Evolutionary conservation across 2,797 vertebrate genomes (phyloP), one percentile per base, ranked within the genome.

Genomic region (Adrianichthys oophorus): DNA sequence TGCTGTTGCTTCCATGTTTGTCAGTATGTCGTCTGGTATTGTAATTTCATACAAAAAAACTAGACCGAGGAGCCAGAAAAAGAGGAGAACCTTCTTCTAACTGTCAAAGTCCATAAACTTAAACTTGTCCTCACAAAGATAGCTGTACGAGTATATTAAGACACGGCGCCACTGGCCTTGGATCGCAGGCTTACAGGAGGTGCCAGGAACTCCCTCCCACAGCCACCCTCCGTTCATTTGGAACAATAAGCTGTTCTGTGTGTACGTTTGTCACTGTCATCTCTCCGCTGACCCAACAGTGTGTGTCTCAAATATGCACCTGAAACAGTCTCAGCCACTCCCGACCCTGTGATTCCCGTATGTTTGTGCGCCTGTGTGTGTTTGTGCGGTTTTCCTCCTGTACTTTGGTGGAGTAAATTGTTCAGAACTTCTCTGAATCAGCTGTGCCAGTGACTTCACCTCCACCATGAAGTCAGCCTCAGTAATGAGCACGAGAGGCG

Each of bases 201-300:
- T 90, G 88, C 84, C 82, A 90, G 86, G 81, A 89, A 76, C 85
- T 78, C 65, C 79, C 80, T 89, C 84, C 78, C 79, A 91, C 86
- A 91, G 88, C 79, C 83, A 62, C 74, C 85, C 88, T 89, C 86
- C 91, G 87, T 90, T 89, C 87, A 82, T 62, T 83, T 85, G 85
- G 78, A 86, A 92, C 90, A 92, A 89, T 84, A 78, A 78, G 56
- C 78, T 65, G 58, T 85, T 86, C 63, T 79, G 40, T 84, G 64
- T 73, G n/a, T 60, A 15, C 59, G 17, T 59, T 12, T 48, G 15
- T 70, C 37, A 62, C 56, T 60, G 49, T 64, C 47, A 62, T 68
- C 60, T 59, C 64, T 77, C 70, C 66, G 70, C 76, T 83, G 82
- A 83, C 48, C 71, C 41, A 4, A 18, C 57, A 62, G 66, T 44